A percentile compares a stretch with the other conserved stretches of the same genome.
Conservation (phyloP, 2,888 invertebrate species). For the Noctua fimbriata region DNA sequence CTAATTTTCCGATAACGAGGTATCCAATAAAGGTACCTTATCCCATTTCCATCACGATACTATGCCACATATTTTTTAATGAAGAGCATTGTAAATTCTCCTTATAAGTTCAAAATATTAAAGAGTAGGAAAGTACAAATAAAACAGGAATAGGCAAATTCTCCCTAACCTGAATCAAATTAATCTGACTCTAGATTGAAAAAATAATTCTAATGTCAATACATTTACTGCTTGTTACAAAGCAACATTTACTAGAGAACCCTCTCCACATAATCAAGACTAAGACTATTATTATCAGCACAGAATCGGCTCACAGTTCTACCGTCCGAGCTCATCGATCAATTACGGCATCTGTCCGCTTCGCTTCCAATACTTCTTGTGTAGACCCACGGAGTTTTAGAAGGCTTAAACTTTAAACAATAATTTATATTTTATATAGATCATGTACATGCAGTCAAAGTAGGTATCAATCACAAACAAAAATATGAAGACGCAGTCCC, state of each 20-base stretch:
- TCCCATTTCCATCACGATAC: neutral
- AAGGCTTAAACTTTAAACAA: constrained; percentile 5
- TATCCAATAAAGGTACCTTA: neutral
- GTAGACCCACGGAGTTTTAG: constrained; percentile 31
- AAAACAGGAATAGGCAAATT: neutral
- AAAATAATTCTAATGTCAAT: neutral
- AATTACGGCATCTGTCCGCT: constrained; percentile 70
- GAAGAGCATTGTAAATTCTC: neutral
- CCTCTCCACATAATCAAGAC: constrained; percentile 27
- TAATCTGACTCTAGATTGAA: neutral
- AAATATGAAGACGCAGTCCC: no score
- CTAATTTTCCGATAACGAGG: neutral
- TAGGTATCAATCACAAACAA: no score
- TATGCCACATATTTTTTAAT: neutral
- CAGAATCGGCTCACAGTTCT: constrained; percentile 54
- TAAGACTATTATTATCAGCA: constrained; percentile 23
- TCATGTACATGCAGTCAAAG: no score
- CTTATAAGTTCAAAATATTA: neutral
- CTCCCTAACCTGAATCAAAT: neutral
- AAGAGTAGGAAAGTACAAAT: neutral
- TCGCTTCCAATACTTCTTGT: constrained; percentile 57
- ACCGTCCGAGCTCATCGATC: constrained; percentile 69
- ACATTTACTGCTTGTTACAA: neutral
- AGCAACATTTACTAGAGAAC: constrained; percentile 5
- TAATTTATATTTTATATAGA: neutral